Conservation (phyloP, 2,888 invertebrate genomes). For the Eilema depressum region DNA sequence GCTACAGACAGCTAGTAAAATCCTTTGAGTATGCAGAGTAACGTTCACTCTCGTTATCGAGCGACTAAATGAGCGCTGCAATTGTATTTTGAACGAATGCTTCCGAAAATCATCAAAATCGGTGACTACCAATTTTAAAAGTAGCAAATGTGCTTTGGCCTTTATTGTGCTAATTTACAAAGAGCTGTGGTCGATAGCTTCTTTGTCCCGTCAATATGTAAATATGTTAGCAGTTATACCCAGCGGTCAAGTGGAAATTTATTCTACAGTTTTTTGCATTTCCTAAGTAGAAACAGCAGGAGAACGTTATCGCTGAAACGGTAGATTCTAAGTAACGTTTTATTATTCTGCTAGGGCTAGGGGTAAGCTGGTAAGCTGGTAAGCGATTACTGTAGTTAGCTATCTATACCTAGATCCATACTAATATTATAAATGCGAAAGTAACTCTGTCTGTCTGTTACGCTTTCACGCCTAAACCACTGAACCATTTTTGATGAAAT, state of each 20-base stretch:
- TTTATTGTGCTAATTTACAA: neutral
- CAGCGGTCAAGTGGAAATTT: neutral
- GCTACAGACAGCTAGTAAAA: neutral
- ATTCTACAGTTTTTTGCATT: conserved; percentile 6
- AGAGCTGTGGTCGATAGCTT: neutral
- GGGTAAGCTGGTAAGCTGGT: too few relatives aligned
- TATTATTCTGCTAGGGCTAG: neutral
- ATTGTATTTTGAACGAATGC: neutral
- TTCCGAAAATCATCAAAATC: neutral
- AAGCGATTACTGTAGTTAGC: neutral
- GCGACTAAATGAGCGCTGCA: neutral
- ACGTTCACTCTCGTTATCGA: neutral
- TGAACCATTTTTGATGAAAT: too few relatives aligned
- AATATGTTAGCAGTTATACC: neutral
- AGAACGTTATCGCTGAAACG: neutral
- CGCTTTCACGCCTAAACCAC: too few relatives aligned
- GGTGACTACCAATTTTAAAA: neutral
- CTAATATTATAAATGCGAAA: too few relatives aligned
- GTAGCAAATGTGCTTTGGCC: neutral
- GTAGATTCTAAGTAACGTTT: neutral
- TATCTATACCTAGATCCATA: too few relatives aligned
- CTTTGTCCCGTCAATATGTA: neutral
- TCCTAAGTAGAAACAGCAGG: neutral
- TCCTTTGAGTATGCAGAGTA: neutral
- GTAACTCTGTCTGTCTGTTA: too few relatives aligned